Base-by-base conservation (phyloP, 2,888 invertebrate species). In the Schizotus pectinicornis region DNA sequence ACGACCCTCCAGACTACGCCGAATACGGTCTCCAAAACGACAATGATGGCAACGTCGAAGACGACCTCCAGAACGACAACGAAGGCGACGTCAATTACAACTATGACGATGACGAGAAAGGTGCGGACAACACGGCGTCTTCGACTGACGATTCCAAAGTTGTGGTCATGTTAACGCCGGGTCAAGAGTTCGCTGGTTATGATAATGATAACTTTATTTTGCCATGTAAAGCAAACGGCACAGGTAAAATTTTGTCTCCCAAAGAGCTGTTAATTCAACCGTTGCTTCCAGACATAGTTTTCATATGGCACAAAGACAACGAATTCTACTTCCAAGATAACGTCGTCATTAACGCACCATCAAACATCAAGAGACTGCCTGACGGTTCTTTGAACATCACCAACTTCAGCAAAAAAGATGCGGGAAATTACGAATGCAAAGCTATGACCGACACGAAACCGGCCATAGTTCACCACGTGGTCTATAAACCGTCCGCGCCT, bases 11-110 rank as follows among this genome's bases (percentile, higher is more conserved):
- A 22, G 22, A 22, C 22, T 22, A 69, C 2, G 62, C 47, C 7
- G 67, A 68, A n/a, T 55, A 56, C n/a, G 60, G 68, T 22, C 56
- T 70, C 11, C 72, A 69, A 51, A 68, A 71, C 14, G 69, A 70
- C 43, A 59, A 59, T 39, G 64, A 68, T n/a, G 65, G 64, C 6
- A 67, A 59, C 3, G 65, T 70, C 8, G 75, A 74, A 7, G 73
- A 74, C 1, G 74, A 74, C 12, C 71, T 67, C 6, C 63, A 52
- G 3, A 68, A 67, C 11, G 46, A 13, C 14, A 42, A 52, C 22
- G 42, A 57, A 33, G 43, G 30, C n/a, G 43, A 43, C 13, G 43
- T 32, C 12, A 32, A 43, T 43, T 43, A 43, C n/a, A 7, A 8
- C 33, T 31, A 43, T 43, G n/a, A 5, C 7, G 33, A 43, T 30